Evolutionary conservation across 2,888 invertebrate species (phyloP).

Genomic region (Argynnis bischoffii): DNA sequence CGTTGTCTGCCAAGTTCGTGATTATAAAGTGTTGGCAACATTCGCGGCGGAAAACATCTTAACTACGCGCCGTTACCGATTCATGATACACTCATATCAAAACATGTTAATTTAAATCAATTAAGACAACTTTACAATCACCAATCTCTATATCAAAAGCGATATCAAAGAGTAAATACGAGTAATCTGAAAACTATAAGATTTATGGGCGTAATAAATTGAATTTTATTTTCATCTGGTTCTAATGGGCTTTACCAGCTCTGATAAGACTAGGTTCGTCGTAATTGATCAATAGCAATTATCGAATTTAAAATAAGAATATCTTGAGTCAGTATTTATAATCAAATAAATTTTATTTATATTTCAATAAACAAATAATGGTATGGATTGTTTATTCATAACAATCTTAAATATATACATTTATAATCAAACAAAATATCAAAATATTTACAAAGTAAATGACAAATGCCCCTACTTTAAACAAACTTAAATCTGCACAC

Average conservation of each 20-base stretch:
- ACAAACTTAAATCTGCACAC: slow-evolving; percentile 58
- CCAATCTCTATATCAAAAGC: slow-evolving; percentile 36
- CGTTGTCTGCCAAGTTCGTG: slow-evolving; percentile 68
- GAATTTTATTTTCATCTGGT: slow-evolving; percentile 35
- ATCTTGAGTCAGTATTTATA: slow-evolving; percentile 1
- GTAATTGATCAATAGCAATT: slow-evolving; percentile 23
- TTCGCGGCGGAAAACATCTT: slow-evolving; percentile 59
- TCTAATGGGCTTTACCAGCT: slow-evolving; percentile 27
- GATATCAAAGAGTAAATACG: slow-evolving; percentile 38
- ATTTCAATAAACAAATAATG: neutral
- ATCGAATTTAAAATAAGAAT: slow-evolving; percentile 13
- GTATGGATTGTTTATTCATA: neutral
- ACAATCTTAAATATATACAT: neutral
- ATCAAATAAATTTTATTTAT: neutral
- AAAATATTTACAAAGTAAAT: slow-evolving; percentile 76
- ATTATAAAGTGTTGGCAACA: slow-evolving; percentile 64
- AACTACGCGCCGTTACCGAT: slow-evolving; percentile 49
- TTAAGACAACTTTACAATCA: slow-evolving; percentile 46
- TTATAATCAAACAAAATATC: slow-evolving; percentile 51
- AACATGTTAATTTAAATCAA: slow-evolving; percentile 59
- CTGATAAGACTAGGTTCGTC: slow-evolving; percentile 22
- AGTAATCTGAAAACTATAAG: slow-evolving; percentile 31
- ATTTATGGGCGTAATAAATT: slow-evolving; percentile 37
- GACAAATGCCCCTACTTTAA: slow-evolving; percentile 62
- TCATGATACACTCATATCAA: slow-evolving; percentile 56